phyloP scores from a whole-genome alignment of 2,797 vertebrate genomes.

The Falco columbarius region DNA sequence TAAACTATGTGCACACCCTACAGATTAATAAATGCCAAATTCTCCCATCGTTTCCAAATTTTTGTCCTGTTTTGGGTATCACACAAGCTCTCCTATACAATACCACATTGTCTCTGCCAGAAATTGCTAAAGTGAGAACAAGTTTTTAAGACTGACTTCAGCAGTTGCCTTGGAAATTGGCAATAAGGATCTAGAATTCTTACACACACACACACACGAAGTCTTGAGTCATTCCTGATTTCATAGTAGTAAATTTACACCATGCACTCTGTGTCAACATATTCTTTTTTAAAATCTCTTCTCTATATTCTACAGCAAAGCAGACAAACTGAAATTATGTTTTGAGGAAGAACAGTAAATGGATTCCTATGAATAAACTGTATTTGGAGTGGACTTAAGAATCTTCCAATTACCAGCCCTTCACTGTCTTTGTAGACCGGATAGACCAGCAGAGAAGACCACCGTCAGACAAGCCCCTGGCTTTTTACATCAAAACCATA shows the following conservation, averaged over 20 bases:
- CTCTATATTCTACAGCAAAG: not conserved
- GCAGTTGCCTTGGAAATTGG: slow-evolving; percentile 14
- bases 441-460: not conserved
- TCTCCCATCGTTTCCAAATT: slow-evolving; percentile 6
- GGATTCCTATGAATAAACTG: not conserved
- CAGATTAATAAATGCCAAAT: not conserved
- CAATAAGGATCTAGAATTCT: not conserved
- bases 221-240: not conserved
- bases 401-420: not conserved
- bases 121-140: not conserved
- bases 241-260: not conserved
- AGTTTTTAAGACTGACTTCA: not conserved
- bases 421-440: not conserved
- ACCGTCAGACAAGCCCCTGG: not conserved
- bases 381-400: not conserved
- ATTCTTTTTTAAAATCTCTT: not conserved
- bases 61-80: not conserved
- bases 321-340: not conserved
- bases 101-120: not conserved
- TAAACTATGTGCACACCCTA: not conserved
- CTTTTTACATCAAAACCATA: not conserved
- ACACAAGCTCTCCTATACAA: not conserved
- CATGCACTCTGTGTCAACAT: not conserved
- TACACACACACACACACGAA: not conserved
- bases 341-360: not conserved